phyloP scores from a whole-genome alignment of 92 coral and sea anemone genomes.

The Bergia puertoricense region DNA sequence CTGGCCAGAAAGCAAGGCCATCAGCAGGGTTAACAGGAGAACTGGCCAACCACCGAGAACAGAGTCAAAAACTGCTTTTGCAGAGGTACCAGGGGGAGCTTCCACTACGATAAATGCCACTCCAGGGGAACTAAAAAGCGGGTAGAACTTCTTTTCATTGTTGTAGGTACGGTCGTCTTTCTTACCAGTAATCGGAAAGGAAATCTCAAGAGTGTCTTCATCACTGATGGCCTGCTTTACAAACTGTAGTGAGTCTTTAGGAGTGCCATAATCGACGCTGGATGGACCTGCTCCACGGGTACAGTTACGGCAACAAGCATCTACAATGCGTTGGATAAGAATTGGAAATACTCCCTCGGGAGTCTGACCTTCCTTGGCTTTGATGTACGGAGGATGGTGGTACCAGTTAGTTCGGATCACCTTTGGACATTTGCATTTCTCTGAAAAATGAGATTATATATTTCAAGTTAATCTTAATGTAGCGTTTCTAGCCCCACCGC shows the following conservation, averaged over 20 bases:
- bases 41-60: conserved; percentile 96
- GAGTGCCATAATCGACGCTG: conserved; percentile 45
- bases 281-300: conserved; percentile 85
- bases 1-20: conserved; percentile 94
- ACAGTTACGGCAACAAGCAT: conserved; percentile 90
- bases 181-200: conserved; percentile 93
- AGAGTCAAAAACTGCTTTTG: conserved; percentile 81
- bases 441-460: conserved; percentile 47
- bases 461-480: background rate
- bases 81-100: conserved; percentile 83
- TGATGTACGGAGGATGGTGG: conserved; percentile 73
- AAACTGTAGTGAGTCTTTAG: conserved; percentile 47
- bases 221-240: conserved; percentile 54
- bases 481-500: no score
- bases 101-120: conserved; percentile 91
- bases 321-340: conserved; percentile 64
- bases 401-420: conserved; percentile 83
- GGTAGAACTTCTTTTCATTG: conserved; percentile 65
- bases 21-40: conserved; percentile 75
- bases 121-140: conserved; percentile 90
- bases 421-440: conserved; percentile 88
- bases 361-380: conserved; percentile 6
- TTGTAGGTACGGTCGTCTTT: conserved; percentile 78
- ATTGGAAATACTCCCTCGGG: conserved; percentile 72
- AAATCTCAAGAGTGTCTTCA: conserved; percentile 56